Conservation (phyloP, 2,797 vertebrate species). For the Myotis vivesi region DNA sequence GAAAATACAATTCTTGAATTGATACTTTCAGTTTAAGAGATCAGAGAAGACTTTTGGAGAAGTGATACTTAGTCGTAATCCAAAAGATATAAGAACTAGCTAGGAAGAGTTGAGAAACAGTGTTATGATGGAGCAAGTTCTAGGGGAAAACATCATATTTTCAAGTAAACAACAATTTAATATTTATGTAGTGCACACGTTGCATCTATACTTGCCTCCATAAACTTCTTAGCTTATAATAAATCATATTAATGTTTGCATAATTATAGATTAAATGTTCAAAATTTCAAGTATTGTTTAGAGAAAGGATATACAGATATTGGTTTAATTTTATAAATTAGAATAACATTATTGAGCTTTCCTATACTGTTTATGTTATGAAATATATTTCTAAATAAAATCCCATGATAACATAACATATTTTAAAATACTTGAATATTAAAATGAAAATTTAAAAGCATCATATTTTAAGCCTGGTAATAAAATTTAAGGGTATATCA, state of each 20-base stretch:
- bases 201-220: neutral
- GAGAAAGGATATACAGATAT: neutral
- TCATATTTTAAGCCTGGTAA: neutral
- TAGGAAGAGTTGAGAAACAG: neutral
- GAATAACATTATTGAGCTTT: neutral
- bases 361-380: neutral
- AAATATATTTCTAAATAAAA: neutral
- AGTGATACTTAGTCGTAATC: neutral
- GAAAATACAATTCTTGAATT: neutral
- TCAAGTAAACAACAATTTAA: neutral
- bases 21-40: neutral
- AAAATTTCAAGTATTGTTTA: neutral
- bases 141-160: neutral
- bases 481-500: neutral
- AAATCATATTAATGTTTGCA: neutral
- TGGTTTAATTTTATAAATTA: conserved; percentile 11
- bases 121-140: neutral
- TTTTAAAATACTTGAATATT: neutral
- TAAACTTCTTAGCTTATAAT: neutral
- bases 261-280: neutral
- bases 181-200: neutral
- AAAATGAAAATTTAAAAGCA: neutral
- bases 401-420: neutral
- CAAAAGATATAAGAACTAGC: neutral
- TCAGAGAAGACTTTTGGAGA: neutral